These are phyloP conservation scores for Spea multiplicata DNA, from an alignment of 2,113 vertebrate species.

Conservation along the genomic window DNA sequence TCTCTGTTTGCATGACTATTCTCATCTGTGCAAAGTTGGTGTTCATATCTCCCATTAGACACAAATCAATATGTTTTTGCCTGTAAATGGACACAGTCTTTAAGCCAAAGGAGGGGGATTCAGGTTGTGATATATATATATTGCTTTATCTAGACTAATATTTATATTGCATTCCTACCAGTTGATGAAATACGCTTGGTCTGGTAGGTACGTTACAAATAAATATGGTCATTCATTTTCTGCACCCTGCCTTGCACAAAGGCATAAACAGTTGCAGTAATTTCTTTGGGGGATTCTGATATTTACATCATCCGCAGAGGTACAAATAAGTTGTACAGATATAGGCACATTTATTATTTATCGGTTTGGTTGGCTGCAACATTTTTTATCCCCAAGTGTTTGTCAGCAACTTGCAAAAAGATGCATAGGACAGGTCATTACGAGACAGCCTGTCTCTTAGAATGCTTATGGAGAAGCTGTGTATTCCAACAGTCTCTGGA, in stretches of 20 bases:
- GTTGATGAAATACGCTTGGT: neutral
- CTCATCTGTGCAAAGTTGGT: too few relatives aligned
- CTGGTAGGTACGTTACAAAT: constrained; percentile 17
- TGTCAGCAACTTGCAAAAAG: constrained; percentile 55
- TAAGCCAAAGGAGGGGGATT: fast-evolving
- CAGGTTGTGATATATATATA: neutral
- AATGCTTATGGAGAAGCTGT: neutral
- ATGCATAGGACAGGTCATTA: constrained; percentile 59
- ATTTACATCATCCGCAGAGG: constrained; percentile 51
- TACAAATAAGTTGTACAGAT: constrained; percentile 46
- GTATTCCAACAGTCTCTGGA: constrained; percentile 40
- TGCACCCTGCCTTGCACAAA: constrained; percentile 14
- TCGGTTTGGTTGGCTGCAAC: constrained; percentile 53
- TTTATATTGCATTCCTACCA: neutral
- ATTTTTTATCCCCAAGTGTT: constrained; percentile 55
- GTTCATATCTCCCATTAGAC: too few relatives aligned
- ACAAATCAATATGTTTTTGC: too few relatives aligned
- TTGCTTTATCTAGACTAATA: neutral
- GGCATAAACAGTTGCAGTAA: constrained; percentile 37
- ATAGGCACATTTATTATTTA: constrained; percentile 57
- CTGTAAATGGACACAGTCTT: neutral
- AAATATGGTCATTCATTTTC: constrained; percentile 24
- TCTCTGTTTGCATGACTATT: too few relatives aligned
- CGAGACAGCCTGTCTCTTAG: constrained; percentile 51
- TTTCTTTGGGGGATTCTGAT: constrained; percentile 28